Conservation (phyloP, 2,113 vertebrate genomes). For the Hippoglossus stenolepis region DNA sequence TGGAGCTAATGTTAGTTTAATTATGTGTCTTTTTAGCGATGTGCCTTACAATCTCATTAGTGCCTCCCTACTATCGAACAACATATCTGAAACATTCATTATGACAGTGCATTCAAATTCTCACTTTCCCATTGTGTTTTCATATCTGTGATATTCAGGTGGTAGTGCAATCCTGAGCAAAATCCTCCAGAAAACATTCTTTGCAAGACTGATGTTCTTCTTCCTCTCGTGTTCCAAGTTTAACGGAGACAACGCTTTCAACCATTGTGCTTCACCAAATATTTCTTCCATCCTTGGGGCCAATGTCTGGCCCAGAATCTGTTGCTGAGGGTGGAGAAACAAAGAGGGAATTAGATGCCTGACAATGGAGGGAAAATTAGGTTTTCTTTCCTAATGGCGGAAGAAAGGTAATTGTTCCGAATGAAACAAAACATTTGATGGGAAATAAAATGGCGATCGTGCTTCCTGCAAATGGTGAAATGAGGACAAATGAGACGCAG, state of each 20-base stretch:
- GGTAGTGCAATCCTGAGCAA: not conserved
- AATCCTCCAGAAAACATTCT: not conserved
- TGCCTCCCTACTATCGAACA: no score
- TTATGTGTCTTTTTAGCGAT: no score
- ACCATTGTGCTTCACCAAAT: constrained; percentile 48
- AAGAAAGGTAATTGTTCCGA: constrained; percentile 48
- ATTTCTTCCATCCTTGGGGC: constrained; percentile 38
- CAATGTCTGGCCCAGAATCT: constrained; percentile 49
- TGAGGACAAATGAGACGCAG: constrained; percentile 35
- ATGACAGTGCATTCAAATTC: not conserved
- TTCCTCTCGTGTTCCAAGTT: constrained; percentile 21
- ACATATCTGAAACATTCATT: not conserved
- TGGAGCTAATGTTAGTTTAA: no score
- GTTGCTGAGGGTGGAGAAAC: constrained; percentile 36
- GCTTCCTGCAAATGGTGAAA: constrained; percentile 39
- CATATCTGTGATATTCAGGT: constrained; percentile 18
- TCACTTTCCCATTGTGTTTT: not conserved
- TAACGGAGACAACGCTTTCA: constrained; percentile 36
- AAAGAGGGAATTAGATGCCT: constrained; percentile 52
- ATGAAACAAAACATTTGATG: constrained; percentile 48
- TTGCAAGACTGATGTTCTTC: constrained; percentile 4
- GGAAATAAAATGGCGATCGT: constrained; percentile 25
- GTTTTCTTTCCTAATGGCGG: constrained; percentile 48
- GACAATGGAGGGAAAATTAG: constrained; percentile 55
- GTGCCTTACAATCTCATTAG: no score